Evolutionary conservation across 92 coral and sea anemone species (phyloP).

Genomic region (Umimayanthus chanpuru): DNA sequence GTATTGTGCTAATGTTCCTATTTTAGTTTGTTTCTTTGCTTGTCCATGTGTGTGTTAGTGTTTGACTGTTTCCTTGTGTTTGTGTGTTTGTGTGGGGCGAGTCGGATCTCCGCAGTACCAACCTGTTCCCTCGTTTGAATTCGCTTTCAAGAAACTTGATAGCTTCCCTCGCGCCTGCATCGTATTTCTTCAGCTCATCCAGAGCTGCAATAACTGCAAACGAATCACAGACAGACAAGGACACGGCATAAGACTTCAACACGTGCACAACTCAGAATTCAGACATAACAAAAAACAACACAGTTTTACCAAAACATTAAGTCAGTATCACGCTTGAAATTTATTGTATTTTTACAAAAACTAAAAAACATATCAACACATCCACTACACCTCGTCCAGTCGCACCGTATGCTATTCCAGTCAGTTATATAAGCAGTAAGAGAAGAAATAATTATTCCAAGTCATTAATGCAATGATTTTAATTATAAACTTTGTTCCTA

Average conservation of each 20-base stretch:
- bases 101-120: too few relatives aligned
- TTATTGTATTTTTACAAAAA: too few relatives aligned
- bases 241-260: neutral
- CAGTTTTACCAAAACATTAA: too few relatives aligned
- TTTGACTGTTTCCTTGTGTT: neutral
- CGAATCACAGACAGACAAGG: neutral
- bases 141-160: conserved; percentile 91
- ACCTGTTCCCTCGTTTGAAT: conserved; percentile 96
- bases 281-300: neutral
- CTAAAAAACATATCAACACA: too few relatives aligned
- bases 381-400: too few relatives aligned
- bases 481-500: neutral
- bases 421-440: too few relatives aligned
- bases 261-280: neutral
- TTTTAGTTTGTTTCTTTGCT: neutral
- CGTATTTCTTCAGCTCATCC: conserved; percentile 93
- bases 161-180: conserved; percentile 97
- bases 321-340: too few relatives aligned
- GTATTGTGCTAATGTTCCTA: too few relatives aligned
- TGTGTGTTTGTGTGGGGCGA: neutral
- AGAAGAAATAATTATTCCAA: too few relatives aligned
- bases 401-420: too few relatives aligned
- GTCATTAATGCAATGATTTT: too few relatives aligned
- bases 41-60: too few relatives aligned
- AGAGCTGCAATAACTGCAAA: conserved; percentile 88